A percentile compares a stretch with the other conserved stretches of the same genome.
These are phyloP conservation scores for Chrosomus eos DNA, from an alignment of 2,797 vertebrate genomes.

Conservation along the genomic window DNA sequence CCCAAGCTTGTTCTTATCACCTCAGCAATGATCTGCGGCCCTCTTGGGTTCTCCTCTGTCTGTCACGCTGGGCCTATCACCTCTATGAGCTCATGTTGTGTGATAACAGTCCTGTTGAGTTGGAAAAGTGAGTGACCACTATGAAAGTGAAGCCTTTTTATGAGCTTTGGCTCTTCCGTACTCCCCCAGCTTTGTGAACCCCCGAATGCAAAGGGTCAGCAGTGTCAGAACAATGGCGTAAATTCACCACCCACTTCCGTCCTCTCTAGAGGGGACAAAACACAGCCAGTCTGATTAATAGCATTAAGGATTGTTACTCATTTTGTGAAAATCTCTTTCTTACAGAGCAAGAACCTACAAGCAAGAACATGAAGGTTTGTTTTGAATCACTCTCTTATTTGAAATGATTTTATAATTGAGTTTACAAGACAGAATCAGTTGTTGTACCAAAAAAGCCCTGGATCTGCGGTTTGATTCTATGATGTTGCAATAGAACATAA, in stretches of 20 bases:
- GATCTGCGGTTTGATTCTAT: conserved; percentile 29
- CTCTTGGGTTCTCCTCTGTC: conserved; percentile 25
- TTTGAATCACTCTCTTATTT: background rate
- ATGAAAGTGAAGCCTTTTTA: background rate
- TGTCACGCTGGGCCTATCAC: conserved; percentile 14
- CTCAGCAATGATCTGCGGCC: conserved; percentile 48
- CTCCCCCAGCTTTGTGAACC: background rate
- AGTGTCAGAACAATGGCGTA: conserved; percentile 12
- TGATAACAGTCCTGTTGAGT: background rate
- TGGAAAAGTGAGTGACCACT: background rate
- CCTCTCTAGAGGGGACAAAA: background rate
- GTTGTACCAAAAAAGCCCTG: conserved; percentile 41
- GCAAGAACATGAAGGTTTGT: background rate
- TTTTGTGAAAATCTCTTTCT: conserved; percentile 3
- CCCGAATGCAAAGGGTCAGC: background rate
- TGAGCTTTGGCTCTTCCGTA: background rate
- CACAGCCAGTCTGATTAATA: conserved; percentile 14
- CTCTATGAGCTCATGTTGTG: conserved; percentile 44
- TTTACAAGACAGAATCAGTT: background rate
- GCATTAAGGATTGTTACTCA: conserved; percentile 5
- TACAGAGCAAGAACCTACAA: background rate
- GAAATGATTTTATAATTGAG: background rate
- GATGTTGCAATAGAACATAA: conserved; percentile 35
- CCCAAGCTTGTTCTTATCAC: conserved; percentile 46
- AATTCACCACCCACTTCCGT: conserved; percentile 30